These are phyloP conservation scores for Apostichopus leukothele DNA, from an alignment of 53 echinoderm and acorn worm genomes.

Conservation along the genomic window DNA sequence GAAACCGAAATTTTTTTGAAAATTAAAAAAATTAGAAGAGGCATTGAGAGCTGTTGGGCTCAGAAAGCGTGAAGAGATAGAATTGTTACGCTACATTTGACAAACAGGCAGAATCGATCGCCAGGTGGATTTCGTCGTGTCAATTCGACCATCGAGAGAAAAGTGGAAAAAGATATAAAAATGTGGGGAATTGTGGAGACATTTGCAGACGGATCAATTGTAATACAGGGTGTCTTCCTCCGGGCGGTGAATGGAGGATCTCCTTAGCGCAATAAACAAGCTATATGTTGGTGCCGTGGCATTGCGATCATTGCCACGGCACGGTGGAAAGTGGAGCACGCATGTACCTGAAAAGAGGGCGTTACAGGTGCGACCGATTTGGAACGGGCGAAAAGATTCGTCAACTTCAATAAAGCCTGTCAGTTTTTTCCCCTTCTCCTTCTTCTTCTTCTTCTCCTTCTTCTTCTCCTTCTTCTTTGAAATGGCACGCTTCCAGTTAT, in stretches of 20 bases:
- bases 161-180: not conserved
- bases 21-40: constrained; percentile 48
- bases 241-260: constrained; percentile 39
- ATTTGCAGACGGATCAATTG: constrained; percentile 48
- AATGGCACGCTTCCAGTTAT: too few species aligned
- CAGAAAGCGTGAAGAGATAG: constrained; percentile 45
- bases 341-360: not conserved
- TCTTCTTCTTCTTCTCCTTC: too few species aligned
- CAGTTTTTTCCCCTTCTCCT: too few species aligned
- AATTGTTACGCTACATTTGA: constrained; percentile 52
- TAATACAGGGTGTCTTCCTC: constrained; percentile 46
- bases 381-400: not conserved
- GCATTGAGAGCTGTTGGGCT: constrained; percentile 42
- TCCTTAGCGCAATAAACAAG: constrained; percentile 36
- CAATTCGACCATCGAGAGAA: constrained; percentile 40
- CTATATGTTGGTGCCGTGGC: constrained; percentile 6
- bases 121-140: constrained; percentile 48
- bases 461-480: too few species aligned
- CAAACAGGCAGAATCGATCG: constrained; percentile 52
- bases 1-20: constrained; percentile 45
- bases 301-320: constrained; percentile 22
- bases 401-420: too few species aligned
- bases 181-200: constrained; percentile 23
- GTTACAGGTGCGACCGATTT: not conserved
- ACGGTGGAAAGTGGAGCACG: not conserved